These are phyloP conservation scores for Pachypanchax playfairii DNA, from an alignment of 2,113 vertebrate species.

Conservation along the genomic window DNA sequence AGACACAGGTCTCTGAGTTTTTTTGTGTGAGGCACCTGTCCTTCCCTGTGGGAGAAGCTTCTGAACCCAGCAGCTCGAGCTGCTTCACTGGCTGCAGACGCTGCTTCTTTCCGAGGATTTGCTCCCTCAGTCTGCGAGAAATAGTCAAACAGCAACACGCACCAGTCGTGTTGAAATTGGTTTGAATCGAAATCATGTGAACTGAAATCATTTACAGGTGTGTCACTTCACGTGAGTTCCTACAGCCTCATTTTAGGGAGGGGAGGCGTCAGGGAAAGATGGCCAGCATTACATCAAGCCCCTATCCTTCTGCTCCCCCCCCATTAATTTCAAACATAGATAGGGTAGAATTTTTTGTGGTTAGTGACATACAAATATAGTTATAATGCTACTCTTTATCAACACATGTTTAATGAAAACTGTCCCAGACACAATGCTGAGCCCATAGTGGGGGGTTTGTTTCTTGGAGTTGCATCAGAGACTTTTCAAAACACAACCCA, in stretches of 20 bases:
- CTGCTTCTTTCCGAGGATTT: conserved; percentile 24
- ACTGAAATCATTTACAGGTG: conserved; percentile 32
- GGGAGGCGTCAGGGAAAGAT: not conserved
- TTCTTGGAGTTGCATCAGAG: conserved; percentile 78
- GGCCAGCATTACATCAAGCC: conserved; percentile 42
- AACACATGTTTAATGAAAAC: conserved; percentile 53
- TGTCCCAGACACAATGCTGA: conserved; percentile 57
- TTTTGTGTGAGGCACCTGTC: not conserved
- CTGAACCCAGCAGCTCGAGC: conserved; percentile 13
- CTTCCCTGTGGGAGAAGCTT: conserved; percentile 30
- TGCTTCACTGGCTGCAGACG: conserved; percentile 33
- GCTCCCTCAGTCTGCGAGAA: no score
- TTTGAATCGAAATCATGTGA: no score
- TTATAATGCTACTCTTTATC: conserved; percentile 55
- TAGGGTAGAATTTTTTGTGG: conserved; percentile 43
- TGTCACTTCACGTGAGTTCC: not conserved
- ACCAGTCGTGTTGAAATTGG: no score
- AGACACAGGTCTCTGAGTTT: not conserved
- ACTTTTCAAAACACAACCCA: conserved; percentile 58
- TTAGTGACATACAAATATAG: conserved; percentile 53
- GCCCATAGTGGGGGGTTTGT: conserved; percentile 56
- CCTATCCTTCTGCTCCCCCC: conserved; percentile 9
- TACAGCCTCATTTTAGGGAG: conserved; percentile 17
- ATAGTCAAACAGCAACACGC: no score
- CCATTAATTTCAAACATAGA: conserved; percentile 35